A percentile compares a stretch with the other conserved stretches of the same genome.
Evolutionary conservation across 2,113 vertebrate genomes (phyloP).

Genomic region (Aplodontia rufa): DNA sequence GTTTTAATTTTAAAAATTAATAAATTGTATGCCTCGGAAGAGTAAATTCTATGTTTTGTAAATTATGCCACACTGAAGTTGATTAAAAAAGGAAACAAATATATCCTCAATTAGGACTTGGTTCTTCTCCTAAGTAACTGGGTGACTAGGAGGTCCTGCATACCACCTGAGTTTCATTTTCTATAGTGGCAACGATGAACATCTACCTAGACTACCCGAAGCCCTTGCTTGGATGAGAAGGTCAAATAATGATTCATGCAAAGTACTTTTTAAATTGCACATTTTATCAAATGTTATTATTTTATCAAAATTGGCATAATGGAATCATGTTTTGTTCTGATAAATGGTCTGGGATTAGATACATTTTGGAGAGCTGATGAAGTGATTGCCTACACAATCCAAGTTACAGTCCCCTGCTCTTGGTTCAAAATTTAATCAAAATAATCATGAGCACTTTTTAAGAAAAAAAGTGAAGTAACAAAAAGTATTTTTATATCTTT

Average conservation of each 20-base stretch:
- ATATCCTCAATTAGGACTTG: not conserved
- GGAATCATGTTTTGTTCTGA: not conserved
- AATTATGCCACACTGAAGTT: not conserved
- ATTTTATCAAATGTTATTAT: not conserved
- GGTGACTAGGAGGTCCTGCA: not conserved
- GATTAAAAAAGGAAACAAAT: not conserved
- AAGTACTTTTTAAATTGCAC: not conserved
- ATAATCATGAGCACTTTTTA: not conserved
- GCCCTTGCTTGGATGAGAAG: not conserved
- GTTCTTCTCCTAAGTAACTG: not conserved
- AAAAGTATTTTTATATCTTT: not conserved
- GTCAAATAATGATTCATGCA: not conserved
- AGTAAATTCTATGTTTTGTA: not conserved
- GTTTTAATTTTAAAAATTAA: not conserved
- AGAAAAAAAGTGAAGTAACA: not conserved
- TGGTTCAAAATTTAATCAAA: not conserved
- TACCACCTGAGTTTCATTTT: not conserved
- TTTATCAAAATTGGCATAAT: not conserved
- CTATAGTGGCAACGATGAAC: not conserved
- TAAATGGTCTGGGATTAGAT: not conserved
- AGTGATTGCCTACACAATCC: not conserved
- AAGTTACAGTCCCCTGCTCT: not conserved
- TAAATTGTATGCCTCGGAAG: not conserved
- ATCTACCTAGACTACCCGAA: not conserved
- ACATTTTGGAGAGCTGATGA: not conserved